phyloP scores from a whole-genome alignment of 2,113 vertebrate genomes.

The Lonchura striata region DNA sequence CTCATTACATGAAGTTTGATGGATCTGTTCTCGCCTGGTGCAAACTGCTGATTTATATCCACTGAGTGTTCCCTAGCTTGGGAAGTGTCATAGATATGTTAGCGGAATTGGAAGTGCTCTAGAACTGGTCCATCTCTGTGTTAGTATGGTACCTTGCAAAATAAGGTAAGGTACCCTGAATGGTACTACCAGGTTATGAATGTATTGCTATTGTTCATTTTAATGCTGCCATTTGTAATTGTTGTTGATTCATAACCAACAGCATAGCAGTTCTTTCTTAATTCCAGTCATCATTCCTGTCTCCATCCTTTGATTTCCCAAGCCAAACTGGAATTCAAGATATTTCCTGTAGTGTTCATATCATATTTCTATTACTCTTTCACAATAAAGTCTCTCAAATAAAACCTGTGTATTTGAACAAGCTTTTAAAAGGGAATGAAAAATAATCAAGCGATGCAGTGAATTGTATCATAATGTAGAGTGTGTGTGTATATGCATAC shows the following conservation, averaged over 20 bases:
- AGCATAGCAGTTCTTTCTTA: background rate
- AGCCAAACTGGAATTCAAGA: background rate
- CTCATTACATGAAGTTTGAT: background rate
- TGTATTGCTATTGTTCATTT: background rate
- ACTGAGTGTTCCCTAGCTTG: background rate
- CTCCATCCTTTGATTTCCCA: background rate
- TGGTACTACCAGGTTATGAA: background rate
- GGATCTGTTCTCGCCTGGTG: background rate
- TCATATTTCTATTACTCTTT: background rate
- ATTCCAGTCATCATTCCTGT: background rate
- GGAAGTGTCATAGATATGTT: fast-evolving
- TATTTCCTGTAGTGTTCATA: background rate
- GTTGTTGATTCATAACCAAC: background rate
- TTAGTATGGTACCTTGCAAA: background rate
- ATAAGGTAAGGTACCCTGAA: background rate
- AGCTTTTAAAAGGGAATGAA: background rate
- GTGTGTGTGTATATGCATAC: too few species aligned
- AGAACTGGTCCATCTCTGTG: background rate
- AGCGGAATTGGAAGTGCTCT: background rate
- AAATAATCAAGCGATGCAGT: background rate
- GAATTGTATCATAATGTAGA: background rate
- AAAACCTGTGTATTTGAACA: background rate
- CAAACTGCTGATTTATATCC: background rate
- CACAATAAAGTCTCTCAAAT: background rate
- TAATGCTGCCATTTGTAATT: background rate